Evolutionary conservation across 2,113 vertebrate species (phyloP), one percentile per base, ranked within the genome.

Genomic region (Asarcornis scutulata): DNA sequence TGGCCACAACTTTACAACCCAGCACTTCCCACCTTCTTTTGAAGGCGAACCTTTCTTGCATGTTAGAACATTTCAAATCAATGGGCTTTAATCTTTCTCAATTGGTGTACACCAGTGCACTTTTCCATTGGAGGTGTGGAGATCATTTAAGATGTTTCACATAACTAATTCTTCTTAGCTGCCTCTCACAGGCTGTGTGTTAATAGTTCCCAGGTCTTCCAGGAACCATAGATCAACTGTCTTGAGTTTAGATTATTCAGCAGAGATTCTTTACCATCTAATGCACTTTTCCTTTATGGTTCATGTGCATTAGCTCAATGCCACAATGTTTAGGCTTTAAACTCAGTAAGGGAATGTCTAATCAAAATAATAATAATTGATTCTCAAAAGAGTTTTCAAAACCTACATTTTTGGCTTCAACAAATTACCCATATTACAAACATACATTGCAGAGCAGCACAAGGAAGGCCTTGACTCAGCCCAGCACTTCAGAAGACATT

Each of bases 341-440:
- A 81, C 42, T 83, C 72, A 25, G 44, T 53, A 75, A 88, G 85
- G 75, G 72, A 95, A 88, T 93, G 83, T 95, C 66, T 93, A 95
- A 95, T 86, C 83, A 96, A 96, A 96, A 94, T 94, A 97, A 67
- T 83, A 96, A 84, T 88, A 95, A 92, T 91, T 88, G 76, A 91
- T 96, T 93, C 60, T 88, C 58, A 27, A 91, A 94, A 86, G 62
- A 80, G 46, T 68, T 90, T 93, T 91, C 68, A 84, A 83, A 86
- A 60, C 48, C 48, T 91, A 36, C 52, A 44, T 90, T 94, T 94
- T 86, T 93, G 23, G 38, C 79, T 90, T 77, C 48, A 89, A 56
- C 53, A 84, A 93, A 79, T 88, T 82, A 58, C 66, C 68, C 1
- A 0, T 78, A 55, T 91, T 95, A 72, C 69, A 95, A 83, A 81